A percentile compares a stretch with the other conserved stretches of the same genome.
Evolutionary conservation across 2,797 vertebrate genomes (phyloP).

Genomic region (Okamejei kenojei): DNA sequence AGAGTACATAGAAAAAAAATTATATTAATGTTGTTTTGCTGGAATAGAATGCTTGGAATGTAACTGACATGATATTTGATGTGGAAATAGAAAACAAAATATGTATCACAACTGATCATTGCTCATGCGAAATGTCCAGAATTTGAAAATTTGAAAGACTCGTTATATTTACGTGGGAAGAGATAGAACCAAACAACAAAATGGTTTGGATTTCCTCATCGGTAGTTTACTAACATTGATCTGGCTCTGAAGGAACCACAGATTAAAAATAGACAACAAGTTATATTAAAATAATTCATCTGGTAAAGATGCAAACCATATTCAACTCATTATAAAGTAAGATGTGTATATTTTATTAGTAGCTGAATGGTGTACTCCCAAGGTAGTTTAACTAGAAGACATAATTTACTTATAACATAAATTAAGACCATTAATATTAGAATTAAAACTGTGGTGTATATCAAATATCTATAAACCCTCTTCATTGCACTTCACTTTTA

Average conservation of each 20-base stretch:
- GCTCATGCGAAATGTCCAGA: slow-evolving; percentile 2
- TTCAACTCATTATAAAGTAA: slow-evolving; percentile 18
- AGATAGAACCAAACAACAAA: neutral
- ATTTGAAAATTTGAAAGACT: neutral
- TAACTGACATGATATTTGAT: slow-evolving; percentile 1
- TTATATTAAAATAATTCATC: slow-evolving; percentile 25
- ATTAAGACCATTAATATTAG: slow-evolving; percentile 26
- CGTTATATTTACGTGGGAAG: too few species aligned
- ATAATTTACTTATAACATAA: slow-evolving; percentile 21
- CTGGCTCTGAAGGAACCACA: neutral
- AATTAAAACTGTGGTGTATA: neutral
- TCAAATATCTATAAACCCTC: neutral
- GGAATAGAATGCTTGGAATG: neutral
- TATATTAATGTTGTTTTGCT: neutral
- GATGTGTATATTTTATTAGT: slow-evolving; percentile 31
- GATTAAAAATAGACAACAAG: neutral
- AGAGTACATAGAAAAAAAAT: neutral
- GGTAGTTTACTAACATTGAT: neutral
- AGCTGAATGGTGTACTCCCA: neutral
- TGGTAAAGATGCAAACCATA: neutral
- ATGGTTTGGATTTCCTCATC: neutral
- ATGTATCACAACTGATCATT: neutral
- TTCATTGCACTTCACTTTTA: neutral
- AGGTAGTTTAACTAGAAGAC: slow-evolving; percentile 14
- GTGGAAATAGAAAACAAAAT: neutral